Percentiles rank a stretch among this genome's conserved stretches.
Conservation (phyloP, 2,113 vertebrate species). For the Lota lota region DNA sequence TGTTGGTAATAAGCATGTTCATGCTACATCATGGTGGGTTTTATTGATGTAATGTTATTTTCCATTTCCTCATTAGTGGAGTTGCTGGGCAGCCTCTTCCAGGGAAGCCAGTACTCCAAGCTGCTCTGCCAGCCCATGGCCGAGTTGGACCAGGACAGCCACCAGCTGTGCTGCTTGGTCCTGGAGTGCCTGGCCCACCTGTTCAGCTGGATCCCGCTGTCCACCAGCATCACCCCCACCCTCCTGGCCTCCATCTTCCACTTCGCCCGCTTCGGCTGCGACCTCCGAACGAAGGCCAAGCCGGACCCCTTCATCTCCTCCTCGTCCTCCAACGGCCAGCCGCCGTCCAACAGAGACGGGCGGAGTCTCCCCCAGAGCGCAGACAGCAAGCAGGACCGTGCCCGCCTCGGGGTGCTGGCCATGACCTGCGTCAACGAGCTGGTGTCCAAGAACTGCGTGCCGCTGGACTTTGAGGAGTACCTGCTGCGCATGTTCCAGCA, state of each 20-base stretch:
- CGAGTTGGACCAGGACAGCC: slow-evolving; percentile 87
- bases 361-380: slow-evolving; percentile 46
- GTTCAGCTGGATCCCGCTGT: slow-evolving; percentile 99
- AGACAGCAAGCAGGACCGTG: slow-evolving; percentile 75
- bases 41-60: not conserved
- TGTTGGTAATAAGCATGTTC: no score
- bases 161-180: slow-evolving; percentile 88
- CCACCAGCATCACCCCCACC: slow-evolving; percentile 92
- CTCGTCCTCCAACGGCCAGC: slow-evolving; percentile 69
- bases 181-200: slow-evolving; percentile 97
- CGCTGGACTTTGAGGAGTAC: slow-evolving; percentile 97
- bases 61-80: slow-evolving; percentile 51
- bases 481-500: slow-evolving; percentile 98
- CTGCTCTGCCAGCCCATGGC: slow-evolving; percentile 88
- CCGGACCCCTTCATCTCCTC: slow-evolving; percentile 53
- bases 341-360: slow-evolving; percentile 79
- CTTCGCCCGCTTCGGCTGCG: slow-evolving; percentile 95
- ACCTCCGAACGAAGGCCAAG: slow-evolving; percentile 80
- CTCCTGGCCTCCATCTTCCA: slow-evolving; percentile 97
- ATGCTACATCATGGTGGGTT: not conserved
- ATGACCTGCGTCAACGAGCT: slow-evolving; percentile 99
- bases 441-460: slow-evolving; percentile 99
- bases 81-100: slow-evolving; percentile 84
- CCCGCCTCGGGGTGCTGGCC: slow-evolving; percentile 87
- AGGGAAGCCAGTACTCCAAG: slow-evolving; percentile 86